phyloP scores from a whole-genome alignment of 2,113 vertebrate genomes.

The Taxidea taxus region DNA sequence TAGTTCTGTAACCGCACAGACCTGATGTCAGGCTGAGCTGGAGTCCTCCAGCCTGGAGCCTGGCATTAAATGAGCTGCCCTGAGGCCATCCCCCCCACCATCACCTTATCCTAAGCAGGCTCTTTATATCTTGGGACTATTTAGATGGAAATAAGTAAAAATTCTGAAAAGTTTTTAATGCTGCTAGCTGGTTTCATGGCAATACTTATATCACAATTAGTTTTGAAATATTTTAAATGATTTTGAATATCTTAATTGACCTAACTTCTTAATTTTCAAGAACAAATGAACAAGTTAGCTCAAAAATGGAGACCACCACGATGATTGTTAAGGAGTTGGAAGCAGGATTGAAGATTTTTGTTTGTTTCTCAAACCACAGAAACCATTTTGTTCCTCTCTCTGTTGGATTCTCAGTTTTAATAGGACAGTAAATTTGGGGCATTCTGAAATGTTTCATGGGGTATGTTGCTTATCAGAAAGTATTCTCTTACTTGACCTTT shows the following conservation, averaged over 20 bases:
- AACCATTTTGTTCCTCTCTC: background rate
- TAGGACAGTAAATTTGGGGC: background rate
- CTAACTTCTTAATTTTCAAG: background rate
- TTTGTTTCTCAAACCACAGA: background rate
- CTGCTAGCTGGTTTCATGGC: background rate
- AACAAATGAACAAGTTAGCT: background rate
- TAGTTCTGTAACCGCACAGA: background rate
- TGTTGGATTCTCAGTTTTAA: background rate
- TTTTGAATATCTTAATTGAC: background rate
- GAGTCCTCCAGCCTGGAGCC: background rate
- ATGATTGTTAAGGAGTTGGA: background rate
- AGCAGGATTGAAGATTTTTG: background rate
- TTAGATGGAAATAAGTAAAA: background rate
- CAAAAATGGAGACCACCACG: background rate
- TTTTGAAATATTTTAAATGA: background rate
- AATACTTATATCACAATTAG: background rate
- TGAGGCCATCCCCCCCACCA: too few species aligned
- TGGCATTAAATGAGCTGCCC: background rate
- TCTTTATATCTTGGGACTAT: background rate
- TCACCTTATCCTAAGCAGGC: too few species aligned
- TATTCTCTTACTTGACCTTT: background rate
- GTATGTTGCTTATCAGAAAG: background rate
- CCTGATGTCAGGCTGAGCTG: fast-evolving
- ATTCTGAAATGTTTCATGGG: background rate
- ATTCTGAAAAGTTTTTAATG: background rate